Percentiles rank a stretch among this genome's conserved stretches.
Evolutionary conservation across 1,140 invertebrate species (phyloP).

Genomic region (Bombus consobrinus): DNA sequence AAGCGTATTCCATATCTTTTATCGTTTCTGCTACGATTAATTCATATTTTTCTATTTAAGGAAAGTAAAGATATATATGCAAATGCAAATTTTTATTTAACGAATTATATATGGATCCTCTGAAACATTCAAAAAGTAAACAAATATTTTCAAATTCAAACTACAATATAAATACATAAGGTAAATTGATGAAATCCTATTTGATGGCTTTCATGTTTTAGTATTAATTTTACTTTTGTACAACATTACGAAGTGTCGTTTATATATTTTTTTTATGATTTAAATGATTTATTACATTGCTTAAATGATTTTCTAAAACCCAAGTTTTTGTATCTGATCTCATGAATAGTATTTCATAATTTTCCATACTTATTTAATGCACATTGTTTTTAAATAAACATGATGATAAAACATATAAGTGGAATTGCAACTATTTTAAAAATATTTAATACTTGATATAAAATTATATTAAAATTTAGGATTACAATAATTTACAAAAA

Average conservation of each 20-base stretch:
- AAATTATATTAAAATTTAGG: constrained; percentile 69
- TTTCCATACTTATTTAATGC: constrained; percentile 26
- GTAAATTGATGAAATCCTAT: constrained; percentile 48
- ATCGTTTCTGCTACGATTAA: constrained; percentile 12
- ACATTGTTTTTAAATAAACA: constrained; percentile 56
- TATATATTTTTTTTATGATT: constrained; percentile 13
- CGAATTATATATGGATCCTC: constrained; percentile 24
- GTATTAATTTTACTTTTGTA: constrained; percentile 27
- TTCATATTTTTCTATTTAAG: constrained; percentile 40
- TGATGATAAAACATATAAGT: constrained; percentile 45
- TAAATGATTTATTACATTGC: constrained; percentile 19
- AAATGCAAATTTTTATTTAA: constrained; percentile 43
- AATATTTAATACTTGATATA: constrained; percentile 82
- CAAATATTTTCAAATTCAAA: constrained; percentile 36
- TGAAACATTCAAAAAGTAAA: constrained; percentile 19
- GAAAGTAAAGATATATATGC: constrained; percentile 47
- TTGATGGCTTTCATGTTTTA: constrained; percentile 28
- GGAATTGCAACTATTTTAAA: constrained; percentile 81
- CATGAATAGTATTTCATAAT: constrained; percentile 24
- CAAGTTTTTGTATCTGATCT: constrained; percentile 10
- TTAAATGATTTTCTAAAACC: constrained; percentile 28
- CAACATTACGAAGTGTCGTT: background rate
- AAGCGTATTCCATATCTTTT: constrained; percentile 8
- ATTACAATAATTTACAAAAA: constrained; percentile 27
- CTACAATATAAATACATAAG: constrained; percentile 41